Evolutionary conservation across 2,797 vertebrate genomes (phyloP).

Genomic region (Setipinna tenuifilis): DNA sequence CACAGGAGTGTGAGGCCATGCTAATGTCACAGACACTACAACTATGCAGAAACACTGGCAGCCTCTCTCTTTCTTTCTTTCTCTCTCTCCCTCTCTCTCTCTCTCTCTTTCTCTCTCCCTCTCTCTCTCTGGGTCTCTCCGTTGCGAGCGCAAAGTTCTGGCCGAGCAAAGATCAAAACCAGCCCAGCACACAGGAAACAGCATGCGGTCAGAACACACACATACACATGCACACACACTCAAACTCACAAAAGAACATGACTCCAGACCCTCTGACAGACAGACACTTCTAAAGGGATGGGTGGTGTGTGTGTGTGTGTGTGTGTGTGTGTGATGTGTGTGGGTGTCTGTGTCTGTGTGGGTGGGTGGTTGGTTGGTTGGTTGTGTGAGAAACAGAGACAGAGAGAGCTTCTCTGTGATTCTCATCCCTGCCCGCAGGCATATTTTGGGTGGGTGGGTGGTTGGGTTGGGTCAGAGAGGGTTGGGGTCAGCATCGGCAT

Average conservation of each 20-base stretch:
- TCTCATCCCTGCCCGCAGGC: not conserved
- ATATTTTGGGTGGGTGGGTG: constrained; percentile 3
- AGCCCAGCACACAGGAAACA: constrained; percentile 5
- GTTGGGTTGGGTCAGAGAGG: not conserved
- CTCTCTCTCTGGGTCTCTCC: not conserved
- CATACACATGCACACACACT: not conserved
- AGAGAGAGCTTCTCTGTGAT: not conserved
- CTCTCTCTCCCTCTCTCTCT: no score
- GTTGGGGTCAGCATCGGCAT: not conserved
- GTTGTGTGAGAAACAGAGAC: not conserved
- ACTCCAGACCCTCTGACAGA: constrained; percentile 9
- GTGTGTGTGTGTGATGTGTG: not conserved
- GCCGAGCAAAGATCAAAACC: not conserved
- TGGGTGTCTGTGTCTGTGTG: not conserved
- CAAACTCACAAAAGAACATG: not conserved
- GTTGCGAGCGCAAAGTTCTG: not conserved
- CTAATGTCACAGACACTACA: no score
- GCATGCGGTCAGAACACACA: not conserved
- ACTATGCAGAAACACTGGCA: no score
- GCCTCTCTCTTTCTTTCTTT: no score
- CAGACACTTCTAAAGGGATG: not conserved
- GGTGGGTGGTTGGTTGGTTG: not conserved
- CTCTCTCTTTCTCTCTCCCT: not conserved
- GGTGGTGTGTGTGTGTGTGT: not conserved
- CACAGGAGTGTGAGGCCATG: no score